A percentile compares a stretch with the other conserved stretches of the same genome.
These are phyloP conservation scores for Coranthus polyacanthus DNA, from an alignment of 2,797 vertebrate species.

Conservation along the genomic window DNA sequence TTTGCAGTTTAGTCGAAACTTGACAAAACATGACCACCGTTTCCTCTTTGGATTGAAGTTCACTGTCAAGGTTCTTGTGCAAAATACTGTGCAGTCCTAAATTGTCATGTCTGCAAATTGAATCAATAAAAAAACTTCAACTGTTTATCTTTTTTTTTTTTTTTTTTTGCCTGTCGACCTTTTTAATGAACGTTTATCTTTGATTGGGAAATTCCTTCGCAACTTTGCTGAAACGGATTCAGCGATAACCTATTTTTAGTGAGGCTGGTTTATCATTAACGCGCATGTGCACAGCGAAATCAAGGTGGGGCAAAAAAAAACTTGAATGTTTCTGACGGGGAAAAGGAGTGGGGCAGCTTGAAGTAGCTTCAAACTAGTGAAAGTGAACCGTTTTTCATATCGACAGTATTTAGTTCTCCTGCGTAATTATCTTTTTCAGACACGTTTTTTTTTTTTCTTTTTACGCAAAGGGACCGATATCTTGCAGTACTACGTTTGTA, in stretches of 20 bases:
- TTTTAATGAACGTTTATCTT: not conserved
- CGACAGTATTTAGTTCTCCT: not conserved
- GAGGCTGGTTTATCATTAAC: conserved; percentile 1
- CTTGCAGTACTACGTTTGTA: not conserved
- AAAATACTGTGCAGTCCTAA: conserved; percentile 31
- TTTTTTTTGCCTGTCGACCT: not conserved
- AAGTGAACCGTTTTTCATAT: not conserved
- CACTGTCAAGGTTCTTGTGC: conserved; percentile 26
- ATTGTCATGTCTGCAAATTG: conserved; percentile 46
- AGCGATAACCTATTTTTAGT: conserved; percentile 54
- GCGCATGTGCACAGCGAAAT: conserved; percentile 75
- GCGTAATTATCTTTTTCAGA: not conserved
- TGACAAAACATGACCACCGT: conserved; percentile 11
- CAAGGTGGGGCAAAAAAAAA: conserved; percentile 78
- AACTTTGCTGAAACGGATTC: conserved; percentile 4
- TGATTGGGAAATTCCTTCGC: conserved; percentile 24
- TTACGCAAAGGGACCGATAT: not conserved
- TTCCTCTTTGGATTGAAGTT: conserved; percentile 16
- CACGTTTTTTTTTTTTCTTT: too few species aligned
- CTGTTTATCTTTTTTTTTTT: not conserved
- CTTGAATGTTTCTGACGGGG: conserved; percentile 64
- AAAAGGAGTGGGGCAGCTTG: conserved; percentile 24
- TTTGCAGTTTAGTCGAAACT: conserved; percentile 12
- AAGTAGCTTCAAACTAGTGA: conserved; percentile 8
- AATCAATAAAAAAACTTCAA: conserved; percentile 37